Evolutionary conservation across 2,113 vertebrate species (phyloP).

Genomic region (Bubalus kerabau): DNA sequence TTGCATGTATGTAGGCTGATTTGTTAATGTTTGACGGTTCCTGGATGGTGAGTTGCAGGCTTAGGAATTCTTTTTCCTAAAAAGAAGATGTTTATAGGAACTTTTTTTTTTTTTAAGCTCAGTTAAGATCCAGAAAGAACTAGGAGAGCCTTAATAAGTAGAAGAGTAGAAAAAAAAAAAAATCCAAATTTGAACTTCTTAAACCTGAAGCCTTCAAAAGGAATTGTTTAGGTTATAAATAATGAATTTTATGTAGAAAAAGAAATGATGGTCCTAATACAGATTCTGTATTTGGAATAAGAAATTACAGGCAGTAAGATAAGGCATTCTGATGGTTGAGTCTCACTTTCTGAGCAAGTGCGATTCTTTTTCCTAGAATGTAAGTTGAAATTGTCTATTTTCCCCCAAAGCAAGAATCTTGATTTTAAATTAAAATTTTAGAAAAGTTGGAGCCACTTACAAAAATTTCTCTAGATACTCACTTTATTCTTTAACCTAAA

Average conservation of each 20-base stretch:
- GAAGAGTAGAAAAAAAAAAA: background rate
- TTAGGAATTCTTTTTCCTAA: slow-evolving; percentile 44
- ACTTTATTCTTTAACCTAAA: background rate
- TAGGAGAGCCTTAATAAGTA: slow-evolving; percentile 4
- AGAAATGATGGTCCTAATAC: background rate
- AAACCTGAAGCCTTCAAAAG: slow-evolving; percentile 21
- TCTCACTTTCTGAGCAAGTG: background rate
- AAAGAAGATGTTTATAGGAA: slow-evolving; percentile 62
- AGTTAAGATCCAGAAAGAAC: slow-evolving; percentile 18
- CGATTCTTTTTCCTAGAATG: background rate
- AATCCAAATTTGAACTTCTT: slow-evolving; percentile 40
- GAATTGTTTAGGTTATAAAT: background rate
- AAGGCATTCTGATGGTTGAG: background rate
- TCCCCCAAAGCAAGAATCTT: slow-evolving; percentile 13
- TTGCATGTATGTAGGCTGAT: slow-evolving; percentile 19
- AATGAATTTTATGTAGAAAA: background rate
- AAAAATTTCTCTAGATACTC: background rate
- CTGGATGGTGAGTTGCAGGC: slow-evolving; percentile 8
- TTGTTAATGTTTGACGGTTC: slow-evolving; percentile 50
- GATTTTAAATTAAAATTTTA: slow-evolving; percentile 49
- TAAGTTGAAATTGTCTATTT: slow-evolving; percentile 27
- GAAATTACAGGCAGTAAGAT: background rate
- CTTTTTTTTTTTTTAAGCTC: background rate
- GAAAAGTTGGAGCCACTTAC: background rate
- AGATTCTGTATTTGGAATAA: background rate